Base-by-base conservation (phyloP, 2,888 invertebrate genomes). In the Rugalucina vietnamica region DNA sequence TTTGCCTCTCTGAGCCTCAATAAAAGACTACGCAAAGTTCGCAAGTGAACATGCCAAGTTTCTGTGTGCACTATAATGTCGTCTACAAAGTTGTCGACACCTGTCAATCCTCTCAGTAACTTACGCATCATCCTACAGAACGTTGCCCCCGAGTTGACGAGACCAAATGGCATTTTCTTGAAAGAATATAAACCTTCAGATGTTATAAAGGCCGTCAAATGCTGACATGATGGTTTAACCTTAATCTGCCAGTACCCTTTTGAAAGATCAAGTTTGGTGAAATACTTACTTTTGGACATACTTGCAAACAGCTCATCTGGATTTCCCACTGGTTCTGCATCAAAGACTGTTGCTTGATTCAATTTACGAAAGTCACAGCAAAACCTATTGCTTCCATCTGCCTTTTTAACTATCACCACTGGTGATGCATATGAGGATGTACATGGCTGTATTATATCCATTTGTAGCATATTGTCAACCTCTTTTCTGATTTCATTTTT, bases 191-290 rank as follows among this genome's bases (percentile, higher is more conserved):
- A 54, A n/a, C 86, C 88, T 29, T 37, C 10, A 14, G 84, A 69
- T 34, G 85, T 84, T 54, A 36, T 36, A 76, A 90, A 90, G 14
- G 86, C 86, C 10, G 88, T 88, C 3, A 71, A 37, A 24, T 34
- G 69, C 34, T 83, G 84, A 14, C 84, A 57, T 14, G 50, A 27
- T 21, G 76, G 69, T 0, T 36, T 39, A 73, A 89, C 27, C 12
- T 79, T 76, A 12, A 90, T 54, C 49, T 90, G 90, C 90, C 87
- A 90, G 70, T 89, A 89, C 0, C 88, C 90, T 60, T 90, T 88
- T 1, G 82, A 54, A 1, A 90, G 39, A 79, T 88, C 88, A 18
- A 88, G 29, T 39, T 81, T 87, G 8, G 81, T 69, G 69, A 90
- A 79, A 76, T 82, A 90, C 70, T 79, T 86, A 34, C 72, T 57